These are phyloP conservation scores for Ophion ventricosus DNA, from an alignment of 2,888 invertebrate genomes.

Conservation along the genomic window DNA sequence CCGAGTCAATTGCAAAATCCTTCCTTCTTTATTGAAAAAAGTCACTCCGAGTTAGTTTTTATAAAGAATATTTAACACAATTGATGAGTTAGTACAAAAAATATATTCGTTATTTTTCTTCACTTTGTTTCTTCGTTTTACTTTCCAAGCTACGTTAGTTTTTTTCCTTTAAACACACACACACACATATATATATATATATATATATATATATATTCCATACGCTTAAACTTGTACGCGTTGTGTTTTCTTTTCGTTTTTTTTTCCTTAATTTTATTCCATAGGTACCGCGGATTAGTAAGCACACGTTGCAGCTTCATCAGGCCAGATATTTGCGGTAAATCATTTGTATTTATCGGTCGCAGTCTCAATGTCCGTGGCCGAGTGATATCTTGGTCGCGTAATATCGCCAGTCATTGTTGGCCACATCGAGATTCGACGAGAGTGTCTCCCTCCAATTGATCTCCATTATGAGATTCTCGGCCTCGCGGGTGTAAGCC, in stretches of 20 bases:
- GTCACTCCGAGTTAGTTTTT: slow-evolving; percentile 60
- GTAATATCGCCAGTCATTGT: slow-evolving; percentile 76
- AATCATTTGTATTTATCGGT: slow-evolving; percentile 19
- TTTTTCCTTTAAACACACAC: background rate
- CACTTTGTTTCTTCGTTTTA: slow-evolving; percentile 30
- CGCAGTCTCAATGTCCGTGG: slow-evolving; percentile 68
- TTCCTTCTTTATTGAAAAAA: slow-evolving; percentile 74
- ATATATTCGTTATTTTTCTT: slow-evolving; percentile 74
- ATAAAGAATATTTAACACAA: slow-evolving; percentile 41
- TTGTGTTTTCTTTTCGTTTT: slow-evolving; percentile 9
- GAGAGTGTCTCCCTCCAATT: slow-evolving; percentile 75
- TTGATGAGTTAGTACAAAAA: slow-evolving; percentile 79
- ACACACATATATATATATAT: slow-evolving; percentile 11
- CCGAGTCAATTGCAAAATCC: slow-evolving; percentile 46
- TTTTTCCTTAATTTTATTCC: background rate
- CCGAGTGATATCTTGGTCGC: slow-evolving; percentile 72
- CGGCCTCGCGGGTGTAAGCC: slow-evolving; percentile 58
- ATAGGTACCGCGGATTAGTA: slow-evolving; percentile 55
- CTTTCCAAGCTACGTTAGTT: slow-evolving; percentile 30
- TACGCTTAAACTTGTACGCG: slow-evolving; percentile 34
- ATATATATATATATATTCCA: slow-evolving; percentile 30
- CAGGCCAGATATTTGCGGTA: background rate
- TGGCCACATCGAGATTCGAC: slow-evolving; percentile 71
- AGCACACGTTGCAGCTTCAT: slow-evolving; percentile 57
- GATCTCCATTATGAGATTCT: slow-evolving; percentile 72